Base-by-base conservation (phyloP, 2,888 invertebrate species). In the Eudemis profundana region DNA sequence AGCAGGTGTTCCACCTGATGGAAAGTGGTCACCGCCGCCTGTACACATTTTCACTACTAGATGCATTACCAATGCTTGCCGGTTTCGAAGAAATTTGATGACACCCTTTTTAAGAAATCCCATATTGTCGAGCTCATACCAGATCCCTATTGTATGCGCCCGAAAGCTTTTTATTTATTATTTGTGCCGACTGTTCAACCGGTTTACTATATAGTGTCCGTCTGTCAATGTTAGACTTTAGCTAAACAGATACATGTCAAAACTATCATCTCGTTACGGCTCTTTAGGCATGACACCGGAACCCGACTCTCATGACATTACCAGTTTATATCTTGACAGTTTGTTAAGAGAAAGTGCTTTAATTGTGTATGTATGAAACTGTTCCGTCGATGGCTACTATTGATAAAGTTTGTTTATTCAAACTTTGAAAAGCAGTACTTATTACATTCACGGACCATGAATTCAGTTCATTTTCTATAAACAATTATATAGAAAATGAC, bases 321-420 rank as follows among this genome's bases (percentile, higher is more conserved):
- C 33, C 33, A 33, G 33, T 33, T 33, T 33, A 33, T 33, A 5
- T 33, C 33, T 10, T 33, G 33, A 33, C 33, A 33, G 33, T 33
- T 50, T 17, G 49, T 29, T 50, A 50, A 29, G 29, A 29, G 49
- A 50, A 50, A 50, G 49, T 50, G 29, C 17, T 29, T 14, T 4
- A 33, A 50, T 17, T 29, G 4, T 29, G 49, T 50, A 49, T 15
- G 15, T 15, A 33, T 33, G 8, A 14, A 17, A 50, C 49, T 33
- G 23, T 29, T 2, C 29, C 29, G 49, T 50, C 49, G 49, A 50
- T 50, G 29, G 17, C 29, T 29, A 15, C 15, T 10, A 23, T 15
- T 50, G 49, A 50, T 50, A 50, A 17, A 29, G 49, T 50, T 29
- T 29, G 29, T 50, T 29, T 29, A 15, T 50, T 50, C 29, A 7